Percentiles rank a stretch among this genome's conserved stretches.
These are phyloP conservation scores for Pangasius larnaudii DNA, from an alignment of 2,797 vertebrate species.

Conservation along the genomic window DNA sequence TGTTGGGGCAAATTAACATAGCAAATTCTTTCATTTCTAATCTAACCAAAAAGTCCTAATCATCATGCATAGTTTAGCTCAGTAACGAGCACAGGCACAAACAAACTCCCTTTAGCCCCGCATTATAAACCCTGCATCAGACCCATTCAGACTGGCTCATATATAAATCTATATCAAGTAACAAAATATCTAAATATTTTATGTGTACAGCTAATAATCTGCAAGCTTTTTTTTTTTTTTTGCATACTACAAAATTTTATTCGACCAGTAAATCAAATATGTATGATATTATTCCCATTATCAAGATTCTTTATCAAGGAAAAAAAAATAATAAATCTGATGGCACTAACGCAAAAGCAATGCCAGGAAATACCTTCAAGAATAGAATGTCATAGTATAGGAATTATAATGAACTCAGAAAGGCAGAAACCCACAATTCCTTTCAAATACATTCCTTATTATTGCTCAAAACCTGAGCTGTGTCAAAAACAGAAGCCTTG, in stretches of 20 bases:
- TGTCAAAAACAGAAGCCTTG: not conserved
- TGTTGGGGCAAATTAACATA: not conserved
- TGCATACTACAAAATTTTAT: not conserved
- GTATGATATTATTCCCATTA: not conserved
- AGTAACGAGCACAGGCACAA: constrained; percentile 21
- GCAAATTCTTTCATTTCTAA: not conserved
- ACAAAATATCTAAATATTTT: constrained; percentile 7
- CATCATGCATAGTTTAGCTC: constrained; percentile 54
- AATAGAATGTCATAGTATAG: not conserved
- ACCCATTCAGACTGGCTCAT: not conserved
- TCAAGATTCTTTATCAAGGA: not conserved
- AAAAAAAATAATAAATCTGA: not conserved
- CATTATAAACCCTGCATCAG: constrained; percentile 4
- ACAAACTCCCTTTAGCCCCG: not conserved
- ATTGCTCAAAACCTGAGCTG: constrained; percentile 12
- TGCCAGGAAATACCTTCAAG: not conserved
- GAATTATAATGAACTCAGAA: constrained; percentile 12
- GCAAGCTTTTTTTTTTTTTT: not conserved
- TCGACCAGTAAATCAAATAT: constrained; percentile 8
- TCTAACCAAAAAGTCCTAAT: not conserved
- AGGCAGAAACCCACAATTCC: not conserved
- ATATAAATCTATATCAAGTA: not conserved
- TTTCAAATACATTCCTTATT: not conserved
- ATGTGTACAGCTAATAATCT: not conserved
- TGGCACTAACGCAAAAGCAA: not conserved